Conservation (phyloP, 2,888 invertebrate genomes). For the Dryocosmus kuriphilus region DNA sequence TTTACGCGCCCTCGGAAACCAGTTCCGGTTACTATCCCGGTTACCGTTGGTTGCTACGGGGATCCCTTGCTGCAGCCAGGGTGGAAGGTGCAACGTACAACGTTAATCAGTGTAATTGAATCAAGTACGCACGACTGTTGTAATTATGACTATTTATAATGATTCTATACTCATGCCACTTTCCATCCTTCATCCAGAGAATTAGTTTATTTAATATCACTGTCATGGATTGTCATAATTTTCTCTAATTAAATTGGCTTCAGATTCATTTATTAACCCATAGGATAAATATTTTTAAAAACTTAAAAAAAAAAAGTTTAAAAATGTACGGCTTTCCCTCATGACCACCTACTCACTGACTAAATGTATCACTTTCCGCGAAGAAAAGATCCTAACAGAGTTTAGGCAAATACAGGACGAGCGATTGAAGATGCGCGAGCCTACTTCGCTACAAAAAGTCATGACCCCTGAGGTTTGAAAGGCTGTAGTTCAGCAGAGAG, state of each 20-base stretch:
- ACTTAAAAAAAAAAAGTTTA: neutral
- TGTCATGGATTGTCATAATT: constrained; percentile 30
- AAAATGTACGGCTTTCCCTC: neutral
- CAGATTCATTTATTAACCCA: constrained; percentile 5
- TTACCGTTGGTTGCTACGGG: constrained; percentile 41
- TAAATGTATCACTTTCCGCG: too few species aligned
- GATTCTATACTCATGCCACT: constrained; percentile 65
- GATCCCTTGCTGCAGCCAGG: constrained; percentile 47
- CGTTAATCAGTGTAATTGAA: constrained; percentile 78
- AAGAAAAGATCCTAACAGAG: too few species aligned
- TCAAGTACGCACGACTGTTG: constrained; percentile 76
- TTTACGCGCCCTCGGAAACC: constrained; percentile 64
- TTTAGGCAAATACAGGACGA: too few species aligned
- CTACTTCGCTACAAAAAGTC: too few species aligned
- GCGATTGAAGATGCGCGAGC: too few species aligned
- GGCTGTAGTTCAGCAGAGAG: too few species aligned
- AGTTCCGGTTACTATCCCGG: constrained; percentile 42
- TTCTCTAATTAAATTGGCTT: neutral
- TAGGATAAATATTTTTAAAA: neutral
- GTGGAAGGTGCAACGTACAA: constrained; percentile 71
- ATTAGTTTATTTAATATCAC: constrained; percentile 33
- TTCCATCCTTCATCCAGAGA: constrained; percentile 41
- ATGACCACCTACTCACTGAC: too few species aligned
- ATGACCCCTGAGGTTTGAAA: too few species aligned
- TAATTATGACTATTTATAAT: constrained; percentile 78